Percentiles rank a stretch among this genome's conserved stretches.
Conservation (phyloP, 2,888 invertebrate genomes). For the Trachelus troglodyta region DNA sequence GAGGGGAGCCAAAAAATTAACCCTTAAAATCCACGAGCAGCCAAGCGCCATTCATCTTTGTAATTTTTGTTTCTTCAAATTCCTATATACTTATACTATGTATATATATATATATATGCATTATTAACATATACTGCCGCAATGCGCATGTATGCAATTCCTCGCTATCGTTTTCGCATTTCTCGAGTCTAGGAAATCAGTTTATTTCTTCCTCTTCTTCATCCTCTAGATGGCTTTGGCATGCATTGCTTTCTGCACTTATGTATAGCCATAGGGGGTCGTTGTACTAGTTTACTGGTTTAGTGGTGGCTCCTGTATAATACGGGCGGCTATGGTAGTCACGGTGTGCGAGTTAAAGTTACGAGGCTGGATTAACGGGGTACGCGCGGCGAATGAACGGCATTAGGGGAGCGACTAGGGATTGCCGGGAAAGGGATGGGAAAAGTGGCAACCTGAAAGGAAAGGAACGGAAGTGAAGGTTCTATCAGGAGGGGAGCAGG, state of each 20-base stretch:
- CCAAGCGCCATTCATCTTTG: background rate
- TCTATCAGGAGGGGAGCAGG: slow-evolving; percentile 22
- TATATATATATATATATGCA: background rate
- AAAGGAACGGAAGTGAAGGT: slow-evolving; percentile 15
- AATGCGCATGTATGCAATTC: background rate
- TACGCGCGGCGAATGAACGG: slow-evolving; percentile 44
- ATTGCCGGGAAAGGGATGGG: slow-evolving; percentile 26
- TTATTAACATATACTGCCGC: background rate
- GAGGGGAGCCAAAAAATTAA: background rate
- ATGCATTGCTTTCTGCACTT: background rate
- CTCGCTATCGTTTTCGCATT: background rate
- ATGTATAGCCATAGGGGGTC: background rate
- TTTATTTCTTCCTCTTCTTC: background rate
- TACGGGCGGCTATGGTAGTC: slow-evolving; percentile 7
- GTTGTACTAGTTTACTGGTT: slow-evolving; percentile 27
- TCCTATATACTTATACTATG: background rate
- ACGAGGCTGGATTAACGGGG: slow-evolving; percentile 43
- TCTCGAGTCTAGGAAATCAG: background rate
- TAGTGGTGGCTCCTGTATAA: slow-evolving; percentile 25
- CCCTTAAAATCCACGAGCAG: background rate
- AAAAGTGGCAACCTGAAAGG: slow-evolving; percentile 23
- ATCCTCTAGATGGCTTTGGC: background rate
- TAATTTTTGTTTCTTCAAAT: background rate
- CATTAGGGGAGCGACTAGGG: slow-evolving; percentile 34
- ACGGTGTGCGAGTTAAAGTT: slow-evolving; percentile 32